Base-by-base conservation (phyloP, 2,113 vertebrate species). In the Hylia prasina region DNA sequence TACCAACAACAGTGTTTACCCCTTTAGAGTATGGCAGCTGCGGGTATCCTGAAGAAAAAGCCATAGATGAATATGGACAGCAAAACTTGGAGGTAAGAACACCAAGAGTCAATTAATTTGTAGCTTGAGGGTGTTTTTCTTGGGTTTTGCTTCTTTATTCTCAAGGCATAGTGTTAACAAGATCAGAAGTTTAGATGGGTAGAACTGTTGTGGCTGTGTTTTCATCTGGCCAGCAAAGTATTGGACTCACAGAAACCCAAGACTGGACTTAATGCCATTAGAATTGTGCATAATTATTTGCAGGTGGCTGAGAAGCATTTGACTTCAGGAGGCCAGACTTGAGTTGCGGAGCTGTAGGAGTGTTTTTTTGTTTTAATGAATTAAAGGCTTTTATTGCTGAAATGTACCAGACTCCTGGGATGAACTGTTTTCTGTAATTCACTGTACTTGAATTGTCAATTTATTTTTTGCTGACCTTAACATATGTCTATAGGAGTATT, bases 1-100 rank as follows among this genome's bases (percentile, higher is more conserved):
- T 99, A 64, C 99, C 99, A 85, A 99, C 99, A 18, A 99, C 99
- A 0, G 99, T 99, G 31, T 99, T 99, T 97, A 99, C 99, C 24
- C 99, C 99, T 24, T 82, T 99, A 98, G 99, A 99, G 93, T 99
- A 99, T 39, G 99, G 99, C 42, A 97, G 98, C 97, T 99, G 99
- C 71, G 99, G 99, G 33, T 97, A 98, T 77, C 94, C 99, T 20
- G 99, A 99, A 97, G 99, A 99, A 84, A 98, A 58, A 91, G 99
- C 99, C 21, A 22, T 95, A 4, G 98, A 98, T 91, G 69, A 98
- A 22, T 98, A 98, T 14, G 98, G 98, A 25, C 72, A 98, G 40
- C 98, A 99, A 39, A 99, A 98, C 86, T 51, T 99, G 2, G 99
- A 99, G 97, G 99, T 99, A 96, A 96, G 96, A 76, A 23, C 30